phyloP scores from a whole-genome alignment of 1,140 invertebrate genomes.

The Paramacrobiotus metropolitanus region DNA sequence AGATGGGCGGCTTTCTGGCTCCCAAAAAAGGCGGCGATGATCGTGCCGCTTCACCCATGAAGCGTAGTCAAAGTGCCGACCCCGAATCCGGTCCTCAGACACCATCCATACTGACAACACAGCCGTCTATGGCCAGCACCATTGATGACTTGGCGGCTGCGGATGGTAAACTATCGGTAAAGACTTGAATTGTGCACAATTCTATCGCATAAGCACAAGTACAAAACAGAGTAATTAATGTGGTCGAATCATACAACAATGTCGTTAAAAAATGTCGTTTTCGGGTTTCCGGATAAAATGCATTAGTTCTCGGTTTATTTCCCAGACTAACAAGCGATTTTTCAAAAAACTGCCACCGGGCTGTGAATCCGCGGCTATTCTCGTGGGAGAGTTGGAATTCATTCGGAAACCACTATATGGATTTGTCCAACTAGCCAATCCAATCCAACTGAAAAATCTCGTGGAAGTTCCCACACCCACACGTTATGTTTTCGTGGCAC shows the following conservation, averaged over 20 bases:
- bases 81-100: not conserved
- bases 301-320: not conserved
- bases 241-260: not conserved
- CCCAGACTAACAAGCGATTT: conserved; percentile 17
- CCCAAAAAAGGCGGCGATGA: not conserved
- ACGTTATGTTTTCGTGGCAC: conserved; percentile 20
- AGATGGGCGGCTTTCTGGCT: not conserved
- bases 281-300: not conserved
- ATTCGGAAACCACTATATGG: conserved; percentile 16
- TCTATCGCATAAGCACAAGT: no score
- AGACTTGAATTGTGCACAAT: no score
- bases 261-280: not conserved
- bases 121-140: no score
- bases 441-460: conserved; percentile 17
- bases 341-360: conserved; percentile 21
- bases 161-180: no score
- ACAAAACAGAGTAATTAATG: no score
- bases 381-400: conserved; percentile 19
- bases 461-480: conserved; percentile 21
- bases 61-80: not conserved
- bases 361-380: conserved; percentile 21
- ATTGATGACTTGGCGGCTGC: no score
- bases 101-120: no score
- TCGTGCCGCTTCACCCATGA: not conserved
- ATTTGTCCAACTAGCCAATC: conserved; percentile 18